Percentiles rank a stretch among this genome's conserved stretches.
These are phyloP conservation scores for Tupaia tana DNA, from an alignment of 2,113 vertebrate genomes.

Conservation along the genomic window DNA sequence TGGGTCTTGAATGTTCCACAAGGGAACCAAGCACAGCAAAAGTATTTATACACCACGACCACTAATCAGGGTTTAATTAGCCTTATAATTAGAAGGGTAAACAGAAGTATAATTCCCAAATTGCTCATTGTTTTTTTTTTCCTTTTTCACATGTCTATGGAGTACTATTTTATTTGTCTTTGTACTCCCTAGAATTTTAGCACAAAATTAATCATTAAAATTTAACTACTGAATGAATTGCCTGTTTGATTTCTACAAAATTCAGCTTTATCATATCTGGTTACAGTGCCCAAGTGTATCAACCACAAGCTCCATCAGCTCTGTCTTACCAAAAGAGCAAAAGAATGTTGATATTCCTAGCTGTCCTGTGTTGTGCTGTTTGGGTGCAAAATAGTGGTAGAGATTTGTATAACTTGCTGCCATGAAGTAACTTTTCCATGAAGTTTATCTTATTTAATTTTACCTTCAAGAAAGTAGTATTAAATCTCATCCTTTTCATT, in stretches of 20 bases:
- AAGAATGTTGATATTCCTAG: background rate
- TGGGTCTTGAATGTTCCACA: conserved; percentile 75
- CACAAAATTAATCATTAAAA: conserved; percentile 65
- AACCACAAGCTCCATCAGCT: background rate
- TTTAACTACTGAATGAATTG: conserved; percentile 60
- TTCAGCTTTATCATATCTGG: conserved; percentile 41
- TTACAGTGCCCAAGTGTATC: background rate
- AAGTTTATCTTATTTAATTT: background rate
- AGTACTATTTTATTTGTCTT: conserved; percentile 72
- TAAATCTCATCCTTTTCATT: background rate
- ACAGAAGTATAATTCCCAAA: conserved; percentile 81
- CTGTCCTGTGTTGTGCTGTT: background rate
- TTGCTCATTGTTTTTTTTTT: conserved; percentile 67
- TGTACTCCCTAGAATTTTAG: conserved; percentile 58
- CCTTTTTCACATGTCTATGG: conserved; percentile 42
- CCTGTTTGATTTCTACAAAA: conserved; percentile 48
- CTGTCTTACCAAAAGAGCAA: background rate
- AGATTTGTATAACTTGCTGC: background rate
- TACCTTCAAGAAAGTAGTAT: background rate
- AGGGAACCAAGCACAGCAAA: conserved; percentile 77
- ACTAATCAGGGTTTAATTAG: conserved; percentile 83
- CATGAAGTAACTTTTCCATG: background rate
- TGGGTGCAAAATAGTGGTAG: background rate
- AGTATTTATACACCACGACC: conserved; percentile 74
- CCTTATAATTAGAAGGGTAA: conserved; percentile 83